phyloP scores from a whole-genome alignment of 1,140 invertebrate species.

The Latrodectus geometricus region DNA sequence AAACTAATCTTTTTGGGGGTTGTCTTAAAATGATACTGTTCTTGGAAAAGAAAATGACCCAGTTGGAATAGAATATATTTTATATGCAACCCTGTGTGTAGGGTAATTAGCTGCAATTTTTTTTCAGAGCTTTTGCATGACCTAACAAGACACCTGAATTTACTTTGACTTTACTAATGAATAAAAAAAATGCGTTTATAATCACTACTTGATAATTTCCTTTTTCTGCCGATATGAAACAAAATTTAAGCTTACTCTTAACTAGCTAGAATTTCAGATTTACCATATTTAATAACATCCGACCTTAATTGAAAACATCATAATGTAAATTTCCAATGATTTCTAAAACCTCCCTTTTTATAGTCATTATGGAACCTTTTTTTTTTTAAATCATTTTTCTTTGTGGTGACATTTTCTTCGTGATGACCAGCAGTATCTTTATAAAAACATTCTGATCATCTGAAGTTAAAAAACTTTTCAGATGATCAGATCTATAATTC shows the following conservation, averaged over 20 bases:
- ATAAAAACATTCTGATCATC: constrained; percentile 21
- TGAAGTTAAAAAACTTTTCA: constrained; percentile 6
- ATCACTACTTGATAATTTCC: constrained; percentile 1
- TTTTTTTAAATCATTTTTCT: background rate
- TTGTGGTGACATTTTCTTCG: background rate
- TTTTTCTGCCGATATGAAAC: background rate
- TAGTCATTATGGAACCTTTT: background rate
- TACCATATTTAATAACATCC: constrained; percentile 17
- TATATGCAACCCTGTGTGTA: background rate
- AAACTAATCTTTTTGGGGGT: constrained; percentile 7
- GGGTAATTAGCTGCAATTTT: constrained; percentile 25
- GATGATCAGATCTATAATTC: constrained; percentile 17
- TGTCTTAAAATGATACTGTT: constrained; percentile 24
- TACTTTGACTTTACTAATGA: constrained; percentile 2
- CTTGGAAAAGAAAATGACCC: constrained; percentile 17
- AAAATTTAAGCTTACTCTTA: constrained; percentile 33
- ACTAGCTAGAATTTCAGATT: constrained; percentile 26
- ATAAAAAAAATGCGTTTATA: background rate
- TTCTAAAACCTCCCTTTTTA: background rate
- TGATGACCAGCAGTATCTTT: constrained; percentile 15
- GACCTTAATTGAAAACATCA: constrained; percentile 20
- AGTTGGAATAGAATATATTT: constrained; percentile 20
- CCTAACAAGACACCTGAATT: constrained; percentile 20
- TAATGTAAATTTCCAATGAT: constrained; percentile 10
- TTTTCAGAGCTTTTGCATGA: constrained; percentile 27